Base-by-base conservation (phyloP, 2,113 vertebrate genomes). In the Platanista minor region DNA sequence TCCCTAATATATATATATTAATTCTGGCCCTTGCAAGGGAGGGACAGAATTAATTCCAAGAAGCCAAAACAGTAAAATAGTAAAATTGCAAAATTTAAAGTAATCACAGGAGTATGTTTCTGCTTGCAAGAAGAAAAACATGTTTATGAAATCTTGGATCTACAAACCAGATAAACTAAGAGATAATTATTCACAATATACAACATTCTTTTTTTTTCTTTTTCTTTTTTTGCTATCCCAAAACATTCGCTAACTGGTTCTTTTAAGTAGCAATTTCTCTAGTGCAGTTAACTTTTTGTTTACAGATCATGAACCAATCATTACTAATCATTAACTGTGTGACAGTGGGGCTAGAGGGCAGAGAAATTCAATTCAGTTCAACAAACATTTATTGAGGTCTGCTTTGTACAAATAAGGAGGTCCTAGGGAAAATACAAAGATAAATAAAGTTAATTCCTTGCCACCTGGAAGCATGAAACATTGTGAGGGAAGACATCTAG, bases 331-430 rank as follows among this genome's bases (percentile, higher is more conserved):
- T 80, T 88, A 93, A 83, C 84, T 86, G 54, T 72, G 52, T 94
- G 93, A 91, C 36, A 91, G 57, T 82, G 62, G 61, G 72, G 83
- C 78, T 61, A 86, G 17, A 93, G 87, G 84, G 86, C 77, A 96
- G 54, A 91, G 66, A 97, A 97, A 97, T 96, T 96, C 74, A 94
- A 89, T 96, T 97, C 69, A 94, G 61, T 94, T 72, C 49, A 95
- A 59, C 49, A 96, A 97, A 92, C 77, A 95, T 90, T 96, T 90
- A 23, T 90, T 96, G 91, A 95, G 33, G 31, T 91, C 46, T 94
- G 54, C 66, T 86, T 95, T 90, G 62, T 83, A 84, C 54, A 96
- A 97, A 96, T 95, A 95, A 96, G 71, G 91, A 86, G 43, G 33
- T 91, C 11, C 9, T 69, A 72, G 14, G 57, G 59, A 94, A 96